These are phyloP conservation scores for Porites lobata DNA, from an alignment of 92 coral and sea anemone genomes.

Conservation along the genomic window DNA sequence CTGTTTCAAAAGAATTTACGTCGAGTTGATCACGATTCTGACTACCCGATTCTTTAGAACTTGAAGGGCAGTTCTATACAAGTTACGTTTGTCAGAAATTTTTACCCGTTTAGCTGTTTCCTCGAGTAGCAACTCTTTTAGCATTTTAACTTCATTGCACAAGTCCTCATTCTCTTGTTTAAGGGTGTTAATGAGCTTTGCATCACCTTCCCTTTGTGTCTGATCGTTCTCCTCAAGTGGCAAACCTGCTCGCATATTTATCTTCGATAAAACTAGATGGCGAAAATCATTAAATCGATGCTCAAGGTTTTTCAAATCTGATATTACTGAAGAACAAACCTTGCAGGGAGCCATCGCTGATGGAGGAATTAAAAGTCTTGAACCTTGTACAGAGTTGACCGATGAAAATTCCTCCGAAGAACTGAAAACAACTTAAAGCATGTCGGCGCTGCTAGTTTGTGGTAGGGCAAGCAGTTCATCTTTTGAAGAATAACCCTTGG, in stretches of 20 bases:
- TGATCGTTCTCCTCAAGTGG: background rate
- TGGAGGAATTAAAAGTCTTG: background rate
- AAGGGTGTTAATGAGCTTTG: slow-evolving; percentile 7
- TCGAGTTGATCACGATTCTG: background rate
- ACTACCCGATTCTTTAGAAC: background rate
- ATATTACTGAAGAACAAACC: background rate
- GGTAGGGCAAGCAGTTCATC: slow-evolving; percentile 26
- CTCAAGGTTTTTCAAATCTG: background rate
- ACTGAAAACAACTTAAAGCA: background rate
- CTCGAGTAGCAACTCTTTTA: background rate
- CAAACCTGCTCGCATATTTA: slow-evolving; percentile 11
- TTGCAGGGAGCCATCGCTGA: background rate
- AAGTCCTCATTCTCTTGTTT: background rate
- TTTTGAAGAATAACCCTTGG: slow-evolving; percentile 16
- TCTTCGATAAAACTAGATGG: slow-evolving; percentile 3
- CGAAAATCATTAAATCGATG: background rate
- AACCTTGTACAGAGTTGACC: background rate
- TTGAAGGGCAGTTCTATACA: background rate
- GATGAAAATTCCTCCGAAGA: background rate
- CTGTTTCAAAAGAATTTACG: background rate
- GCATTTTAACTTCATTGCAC: background rate
- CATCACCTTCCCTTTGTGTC: background rate
- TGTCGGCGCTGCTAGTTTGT: background rate
- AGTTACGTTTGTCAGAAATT: background rate
- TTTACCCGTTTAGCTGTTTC: background rate